A percentile compares a stretch with the other conserved stretches of the same genome.
Conservation (phyloP, 92 coral and sea anemone species). For the Phenganax marumi region DNA sequence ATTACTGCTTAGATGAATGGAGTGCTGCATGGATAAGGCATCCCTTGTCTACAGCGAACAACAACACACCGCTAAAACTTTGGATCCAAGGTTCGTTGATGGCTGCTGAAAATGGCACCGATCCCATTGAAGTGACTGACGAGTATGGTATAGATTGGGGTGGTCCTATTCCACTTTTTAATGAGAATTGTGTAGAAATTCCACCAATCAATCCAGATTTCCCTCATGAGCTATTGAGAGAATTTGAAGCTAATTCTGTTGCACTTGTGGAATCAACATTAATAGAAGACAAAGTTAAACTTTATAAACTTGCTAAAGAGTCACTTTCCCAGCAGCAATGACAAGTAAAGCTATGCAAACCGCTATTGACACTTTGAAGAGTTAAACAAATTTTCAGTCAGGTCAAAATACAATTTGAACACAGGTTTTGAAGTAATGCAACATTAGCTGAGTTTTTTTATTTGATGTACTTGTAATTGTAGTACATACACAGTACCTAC, state of each 20-base stretch:
- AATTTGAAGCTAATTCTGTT: slow-evolving; percentile 42
- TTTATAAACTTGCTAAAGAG: slow-evolving; percentile 51
- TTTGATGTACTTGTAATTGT: neutral
- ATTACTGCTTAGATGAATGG: slow-evolving; percentile 53
- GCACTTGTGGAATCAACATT: slow-evolving; percentile 44
- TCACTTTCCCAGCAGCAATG: slow-evolving; percentile 46
- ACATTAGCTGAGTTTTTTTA: neutral
- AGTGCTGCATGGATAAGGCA: slow-evolving; percentile 45
- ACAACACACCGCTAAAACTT: slow-evolving; percentile 53
- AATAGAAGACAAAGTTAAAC: slow-evolving; percentile 58
- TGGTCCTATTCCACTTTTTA: slow-evolving; percentile 54
- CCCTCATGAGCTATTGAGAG: slow-evolving; percentile 46
- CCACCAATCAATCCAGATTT: slow-evolving; percentile 42
- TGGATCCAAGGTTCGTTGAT: slow-evolving; percentile 58
- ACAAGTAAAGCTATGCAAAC: neutral
- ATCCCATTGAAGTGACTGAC: slow-evolving; percentile 49
- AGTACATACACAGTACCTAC: neutral
- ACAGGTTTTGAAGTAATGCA: neutral
- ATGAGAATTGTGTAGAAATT: slow-evolving; percentile 50
- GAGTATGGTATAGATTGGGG: slow-evolving; percentile 56
- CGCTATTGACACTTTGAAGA: neutral
- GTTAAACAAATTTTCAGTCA: neutral
- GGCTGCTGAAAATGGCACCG: slow-evolving; percentile 51
- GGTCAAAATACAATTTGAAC: neutral
- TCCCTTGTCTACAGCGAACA: slow-evolving; percentile 46